Percentiles rank a stretch among this genome's conserved stretches.
These are phyloP conservation scores for Latrodectus hesperus DNA, from an alignment of 2,888 invertebrate genomes.

Conservation along the genomic window DNA sequence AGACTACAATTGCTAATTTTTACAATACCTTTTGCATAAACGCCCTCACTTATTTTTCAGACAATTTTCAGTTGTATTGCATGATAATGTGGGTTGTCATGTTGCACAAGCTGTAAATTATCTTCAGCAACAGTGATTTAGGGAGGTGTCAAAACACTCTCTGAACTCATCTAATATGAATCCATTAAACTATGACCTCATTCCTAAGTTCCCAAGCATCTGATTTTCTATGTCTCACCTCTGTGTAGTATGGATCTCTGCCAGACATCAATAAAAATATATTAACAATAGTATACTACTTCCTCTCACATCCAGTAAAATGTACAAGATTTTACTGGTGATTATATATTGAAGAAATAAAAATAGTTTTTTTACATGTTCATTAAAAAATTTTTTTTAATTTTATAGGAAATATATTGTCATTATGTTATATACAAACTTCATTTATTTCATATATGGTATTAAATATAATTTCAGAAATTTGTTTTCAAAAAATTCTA, in stretches of 20 bases:
- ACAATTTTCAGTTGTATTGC: not conserved
- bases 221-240: not conserved
- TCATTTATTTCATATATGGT: no score
- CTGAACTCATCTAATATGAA: conserved; percentile 1
- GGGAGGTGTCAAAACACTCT: not conserved
- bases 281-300: not conserved
- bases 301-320: not conserved
- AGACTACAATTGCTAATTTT: not conserved
- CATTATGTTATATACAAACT: no score
- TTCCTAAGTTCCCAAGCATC: not conserved
- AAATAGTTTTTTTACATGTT: no score
- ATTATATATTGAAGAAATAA: no score
- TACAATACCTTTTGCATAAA: not conserved
- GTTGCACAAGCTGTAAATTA: no score
- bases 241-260: not conserved
- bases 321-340: no score
- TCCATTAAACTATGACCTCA: not conserved
- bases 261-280: not conserved
- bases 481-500: no score
- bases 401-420: no score
- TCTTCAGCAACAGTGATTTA: not conserved
- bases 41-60: not conserved
- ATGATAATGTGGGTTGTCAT: not conserved
- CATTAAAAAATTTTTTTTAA: no score
- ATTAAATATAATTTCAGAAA: no score